phyloP scores from a whole-genome alignment of 2,113 vertebrate genomes.

The Hyperoodon ampullatus region DNA sequence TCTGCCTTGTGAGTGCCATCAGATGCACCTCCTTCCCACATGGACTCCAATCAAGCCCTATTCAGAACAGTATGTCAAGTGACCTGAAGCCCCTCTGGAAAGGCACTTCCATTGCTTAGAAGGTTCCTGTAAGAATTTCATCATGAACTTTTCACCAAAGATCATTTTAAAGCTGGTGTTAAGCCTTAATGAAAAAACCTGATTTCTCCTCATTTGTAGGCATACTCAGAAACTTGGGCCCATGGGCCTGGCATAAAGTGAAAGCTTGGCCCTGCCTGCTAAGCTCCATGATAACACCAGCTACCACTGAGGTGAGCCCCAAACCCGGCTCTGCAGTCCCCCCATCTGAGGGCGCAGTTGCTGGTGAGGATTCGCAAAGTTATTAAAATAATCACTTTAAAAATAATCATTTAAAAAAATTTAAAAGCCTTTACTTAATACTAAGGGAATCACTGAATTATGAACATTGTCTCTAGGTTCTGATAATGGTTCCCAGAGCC shows the following conservation, averaged over 20 bases:
- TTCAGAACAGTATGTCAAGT: not conserved
- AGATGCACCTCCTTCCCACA: not conserved
- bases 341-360: not conserved
- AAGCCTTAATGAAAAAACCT: not conserved
- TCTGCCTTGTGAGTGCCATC: not conserved
- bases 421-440: not conserved
- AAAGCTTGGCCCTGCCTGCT: not conserved
- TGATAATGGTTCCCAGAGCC: not conserved
- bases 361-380: not conserved
- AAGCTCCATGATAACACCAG: not conserved
- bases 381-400: not conserved
- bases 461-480: not conserved
- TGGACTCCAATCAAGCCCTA: not conserved
- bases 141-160: constrained; percentile 6
- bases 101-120: not conserved
- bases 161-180: constrained; percentile 14
- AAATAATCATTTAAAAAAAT: not conserved
- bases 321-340: not conserved
- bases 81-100: not conserved
- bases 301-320: not conserved
- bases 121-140: not conserved
- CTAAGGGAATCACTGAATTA: not conserved
- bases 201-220: constrained; percentile 8
- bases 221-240: not conserved
- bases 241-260: not conserved